phyloP scores from a whole-genome alignment of 2,113 vertebrate species.

The Myrmophylax atrothorax region DNA sequence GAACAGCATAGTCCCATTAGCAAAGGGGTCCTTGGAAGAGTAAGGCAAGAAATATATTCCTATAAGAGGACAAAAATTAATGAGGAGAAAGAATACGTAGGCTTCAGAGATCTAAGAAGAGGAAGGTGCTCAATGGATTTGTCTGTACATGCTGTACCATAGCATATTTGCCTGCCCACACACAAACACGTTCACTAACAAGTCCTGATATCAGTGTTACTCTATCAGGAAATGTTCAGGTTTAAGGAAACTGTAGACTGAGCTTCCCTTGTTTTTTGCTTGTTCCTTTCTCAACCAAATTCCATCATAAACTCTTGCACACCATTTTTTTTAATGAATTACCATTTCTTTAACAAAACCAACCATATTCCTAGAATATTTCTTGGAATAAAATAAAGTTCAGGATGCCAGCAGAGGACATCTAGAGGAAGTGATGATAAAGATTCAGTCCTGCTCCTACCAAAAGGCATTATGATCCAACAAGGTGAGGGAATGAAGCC shows the following conservation, averaged over 20 bases:
- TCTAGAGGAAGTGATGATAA: background rate
- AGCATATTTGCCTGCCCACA: background rate
- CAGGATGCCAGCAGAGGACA: background rate
- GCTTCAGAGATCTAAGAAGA: background rate
- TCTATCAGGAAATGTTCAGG: background rate
- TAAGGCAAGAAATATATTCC: background rate
- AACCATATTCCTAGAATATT: background rate
- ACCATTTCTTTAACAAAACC: background rate
- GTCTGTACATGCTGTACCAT: background rate
- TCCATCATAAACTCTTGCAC: background rate
- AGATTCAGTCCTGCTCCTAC: background rate
- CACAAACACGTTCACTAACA: fast-evolving
- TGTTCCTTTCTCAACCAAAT: background rate
- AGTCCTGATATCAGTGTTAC: background rate
- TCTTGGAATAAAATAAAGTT: background rate
- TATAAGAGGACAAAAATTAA: background rate
- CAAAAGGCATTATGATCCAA: background rate
- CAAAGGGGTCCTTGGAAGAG: background rate
- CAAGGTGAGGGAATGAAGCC: background rate
- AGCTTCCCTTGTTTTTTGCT: background rate
- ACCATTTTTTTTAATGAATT: background rate
- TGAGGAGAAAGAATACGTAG: background rate
- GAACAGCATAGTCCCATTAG: background rate
- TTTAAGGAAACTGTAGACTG: background rate
- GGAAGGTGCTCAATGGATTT: background rate